Base-by-base conservation (phyloP, 2,888 invertebrate species). In the Ashinkailepas kermadecensis region DNA sequence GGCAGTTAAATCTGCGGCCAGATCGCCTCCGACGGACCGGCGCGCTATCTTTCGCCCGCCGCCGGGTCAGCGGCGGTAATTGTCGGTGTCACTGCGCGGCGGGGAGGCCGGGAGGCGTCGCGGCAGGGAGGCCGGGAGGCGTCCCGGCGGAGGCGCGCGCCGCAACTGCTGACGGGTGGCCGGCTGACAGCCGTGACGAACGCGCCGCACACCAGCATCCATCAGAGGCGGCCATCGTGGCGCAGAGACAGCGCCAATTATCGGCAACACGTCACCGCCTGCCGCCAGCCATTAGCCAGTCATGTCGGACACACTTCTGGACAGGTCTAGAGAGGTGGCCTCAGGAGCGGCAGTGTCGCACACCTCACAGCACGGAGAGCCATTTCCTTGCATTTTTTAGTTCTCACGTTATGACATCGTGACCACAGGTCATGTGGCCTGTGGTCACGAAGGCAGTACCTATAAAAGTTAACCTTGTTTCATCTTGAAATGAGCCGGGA, bases 201-300 rank as follows among this genome's bases (percentile, higher is more conserved):
- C 54, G 67, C 13, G 67, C 13, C 39, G 56, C 74, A 56, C 67
- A 15, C 15, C 59, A 25, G 67, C 25, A 25, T 67, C 25, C 67
- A 67, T 67, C 67, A n/a, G 54, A 54, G 39, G 54, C 74, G 54
- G 56, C 74, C 56, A 21, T 10, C 23, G 67, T 23, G 54, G 74
- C 74, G 74, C 74, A 56, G 18, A 21, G 56, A 74, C 74, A 74
- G 74, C 54, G 74, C 9, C 74, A 74, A 74, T 74, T 56, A 74
- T 10, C 56, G 65, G 23, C n/a, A 13, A 12, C n/a, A 9, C 23
- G 65, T 23, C 65, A 21, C 21, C 74, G 39, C 74, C 74, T 56
- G 74, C 56, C 21, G 74, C 54, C 56, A 18, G 23, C 21, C 23
- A 74, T 74, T 21, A 74, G 39, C 25, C 15, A 39, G 39, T 39